Evolutionary conservation across 2,797 vertebrate genomes (phyloP).

Genomic region (Alosa sapidissima): DNA sequence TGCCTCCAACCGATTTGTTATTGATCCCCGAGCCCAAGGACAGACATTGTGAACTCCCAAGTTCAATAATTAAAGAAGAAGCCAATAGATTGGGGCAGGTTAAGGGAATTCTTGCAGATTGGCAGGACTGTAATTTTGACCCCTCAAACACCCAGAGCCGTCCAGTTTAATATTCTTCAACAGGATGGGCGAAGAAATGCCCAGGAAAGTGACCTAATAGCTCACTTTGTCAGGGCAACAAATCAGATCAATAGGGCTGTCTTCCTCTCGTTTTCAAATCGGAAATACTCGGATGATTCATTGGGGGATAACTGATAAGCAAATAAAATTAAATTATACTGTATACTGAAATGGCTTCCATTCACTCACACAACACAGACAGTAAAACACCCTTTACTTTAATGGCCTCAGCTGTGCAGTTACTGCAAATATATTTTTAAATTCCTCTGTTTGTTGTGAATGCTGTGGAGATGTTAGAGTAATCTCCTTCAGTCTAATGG

Average conservation of each 20-base stretch:
- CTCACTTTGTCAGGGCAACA: neutral
- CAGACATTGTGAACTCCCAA: slow-evolving; percentile 32
- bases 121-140: neutral
- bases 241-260: neutral
- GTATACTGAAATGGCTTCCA: neutral
- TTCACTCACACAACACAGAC: neutral
- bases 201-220: neutral
- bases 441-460: neutral
- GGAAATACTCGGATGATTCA: neutral
- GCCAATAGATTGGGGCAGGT: slow-evolving; percentile 24
- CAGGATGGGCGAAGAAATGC: neutral
- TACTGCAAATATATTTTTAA: neutral
- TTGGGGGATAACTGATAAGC: neutral
- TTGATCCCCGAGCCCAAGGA: slow-evolving; percentile 39
- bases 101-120: slow-evolving; percentile 8
- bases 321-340: neutral
- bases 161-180: neutral
- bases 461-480: neutral
- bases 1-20: slow-evolving; percentile 33
- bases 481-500: neutral
- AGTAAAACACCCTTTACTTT: neutral
- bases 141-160: neutral
- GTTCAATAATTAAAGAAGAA: slow-evolving; percentile 48
- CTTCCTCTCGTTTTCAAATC: neutral
- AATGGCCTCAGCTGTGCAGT: neutral